Evolutionary conservation across 2,113 vertebrate species (phyloP).

Genomic region (Malurus cyaneus): DNA sequence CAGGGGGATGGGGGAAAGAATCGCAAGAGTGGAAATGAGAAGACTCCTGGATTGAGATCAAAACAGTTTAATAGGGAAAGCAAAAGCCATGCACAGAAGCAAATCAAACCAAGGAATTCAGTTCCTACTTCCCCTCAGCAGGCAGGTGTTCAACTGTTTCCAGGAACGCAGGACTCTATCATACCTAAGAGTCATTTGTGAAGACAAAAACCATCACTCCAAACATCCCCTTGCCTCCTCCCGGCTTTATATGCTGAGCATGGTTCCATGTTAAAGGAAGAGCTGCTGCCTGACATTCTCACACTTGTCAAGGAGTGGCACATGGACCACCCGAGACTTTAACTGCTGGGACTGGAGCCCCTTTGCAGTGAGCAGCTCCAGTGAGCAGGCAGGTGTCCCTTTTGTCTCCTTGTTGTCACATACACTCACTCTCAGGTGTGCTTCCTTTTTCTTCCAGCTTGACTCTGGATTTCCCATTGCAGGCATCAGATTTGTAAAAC

Average conservation of each 20-base stretch:
- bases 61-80: background rate
- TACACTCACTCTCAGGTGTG: background rate
- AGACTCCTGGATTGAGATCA: background rate
- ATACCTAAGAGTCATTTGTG: background rate
- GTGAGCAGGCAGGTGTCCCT: background rate
- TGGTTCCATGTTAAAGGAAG: background rate
- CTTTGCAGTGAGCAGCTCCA: background rate
- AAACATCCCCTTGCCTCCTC: background rate
- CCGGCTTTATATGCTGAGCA: background rate
- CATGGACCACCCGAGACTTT: background rate
- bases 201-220: background rate
- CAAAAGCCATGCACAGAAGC: background rate
- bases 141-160: background rate
- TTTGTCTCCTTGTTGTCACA: background rate
- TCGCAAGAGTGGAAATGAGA: background rate
- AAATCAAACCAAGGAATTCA: background rate
- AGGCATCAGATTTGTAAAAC: background rate
- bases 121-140: background rate
- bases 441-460: background rate
- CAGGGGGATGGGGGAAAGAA: background rate
- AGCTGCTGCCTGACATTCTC: background rate
- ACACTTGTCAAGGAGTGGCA: rapidly evolving
- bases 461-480: background rate
- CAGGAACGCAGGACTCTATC: background rate
- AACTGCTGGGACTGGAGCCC: background rate